Base-by-base conservation (phyloP, 2,888 invertebrate species). In the Monochamus alternatus region DNA sequence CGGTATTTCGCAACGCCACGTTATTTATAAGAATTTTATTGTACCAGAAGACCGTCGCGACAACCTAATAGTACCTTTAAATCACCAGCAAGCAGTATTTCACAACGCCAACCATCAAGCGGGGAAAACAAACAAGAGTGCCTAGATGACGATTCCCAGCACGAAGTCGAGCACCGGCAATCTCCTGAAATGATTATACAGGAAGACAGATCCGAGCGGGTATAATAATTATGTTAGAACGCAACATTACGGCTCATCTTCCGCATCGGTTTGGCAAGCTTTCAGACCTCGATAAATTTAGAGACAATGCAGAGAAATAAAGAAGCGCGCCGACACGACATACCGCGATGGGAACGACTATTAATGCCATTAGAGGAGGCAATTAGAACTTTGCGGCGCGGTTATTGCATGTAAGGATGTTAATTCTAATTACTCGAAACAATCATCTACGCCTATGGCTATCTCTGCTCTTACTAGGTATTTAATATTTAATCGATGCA, bases 251-350 rank as follows among this genome's bases (percentile, higher is more conserved):
- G 62, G n/a, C 60, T 22, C 55, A 62, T 75, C 75, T 75, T 75
- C 75, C 75, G 75, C 66, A 43, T 75, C 67, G 43, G 63, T 30
- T 71, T 75, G 72, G 75, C 75, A 68, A 71, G 63, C 55, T 67
- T 62, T 75, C 65, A 72, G 47, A 63, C 63, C 47, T 12, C 0
- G 73, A 58, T 75, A 73, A 73, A 73, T 68, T 75, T 75, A 75
- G 75, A 68, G 55, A 73, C 72, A 68, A 72, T 73, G 73, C 60
- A 75, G 63, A 64, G 43, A 66, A 66, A 51, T 66, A 63, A 71
- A 63, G 63, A 43, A 58, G 5, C 30, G 12, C 5, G 59, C 59
- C 38, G 59, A 30, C 43, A 51, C 62, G 52, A 52, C 31, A 43
- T 32, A n/a, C 58, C 14, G 43, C 12, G 38, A 58, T 31, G 69